Conservation (phyloP, 1,140 invertebrate genomes). For the Aphelenchoides besseyi region DNA sequence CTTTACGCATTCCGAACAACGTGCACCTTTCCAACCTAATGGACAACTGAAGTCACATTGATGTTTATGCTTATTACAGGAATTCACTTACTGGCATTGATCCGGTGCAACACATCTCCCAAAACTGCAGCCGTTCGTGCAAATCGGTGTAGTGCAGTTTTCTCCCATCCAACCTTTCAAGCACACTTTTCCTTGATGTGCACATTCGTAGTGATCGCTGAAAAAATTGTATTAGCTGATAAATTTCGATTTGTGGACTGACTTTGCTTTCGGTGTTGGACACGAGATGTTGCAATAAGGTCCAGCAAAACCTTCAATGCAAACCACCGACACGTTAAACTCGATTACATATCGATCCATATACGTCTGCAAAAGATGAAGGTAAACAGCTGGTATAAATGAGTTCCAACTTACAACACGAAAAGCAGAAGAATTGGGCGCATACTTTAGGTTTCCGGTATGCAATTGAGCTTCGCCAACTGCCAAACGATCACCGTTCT, state of each 20-base stretch:
- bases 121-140: not conserved
- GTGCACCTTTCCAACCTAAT: not conserved
- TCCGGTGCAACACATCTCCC: not conserved
- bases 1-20: not conserved
- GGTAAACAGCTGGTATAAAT: not conserved
- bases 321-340: not conserved
- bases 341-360: not conserved
- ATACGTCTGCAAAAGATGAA: not conserved
- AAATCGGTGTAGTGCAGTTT: conserved; percentile 4
- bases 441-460: not conserved
- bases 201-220: not conserved
- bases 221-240: not conserved
- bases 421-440: not conserved
- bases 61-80: not conserved
- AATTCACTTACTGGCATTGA: not conserved
- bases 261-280: not conserved
- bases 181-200: not conserved
- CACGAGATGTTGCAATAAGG: not conserved
- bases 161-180: not conserved
- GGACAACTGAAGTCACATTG: not conserved
- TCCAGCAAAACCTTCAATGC: not conserved
- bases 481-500: not conserved
- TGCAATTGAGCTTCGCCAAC: not conserved
- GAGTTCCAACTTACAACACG: not conserved
- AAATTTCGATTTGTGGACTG: not conserved